Evolutionary conservation across 2,113 vertebrate species (phyloP).

Genomic region (Chrysemys picta): DNA sequence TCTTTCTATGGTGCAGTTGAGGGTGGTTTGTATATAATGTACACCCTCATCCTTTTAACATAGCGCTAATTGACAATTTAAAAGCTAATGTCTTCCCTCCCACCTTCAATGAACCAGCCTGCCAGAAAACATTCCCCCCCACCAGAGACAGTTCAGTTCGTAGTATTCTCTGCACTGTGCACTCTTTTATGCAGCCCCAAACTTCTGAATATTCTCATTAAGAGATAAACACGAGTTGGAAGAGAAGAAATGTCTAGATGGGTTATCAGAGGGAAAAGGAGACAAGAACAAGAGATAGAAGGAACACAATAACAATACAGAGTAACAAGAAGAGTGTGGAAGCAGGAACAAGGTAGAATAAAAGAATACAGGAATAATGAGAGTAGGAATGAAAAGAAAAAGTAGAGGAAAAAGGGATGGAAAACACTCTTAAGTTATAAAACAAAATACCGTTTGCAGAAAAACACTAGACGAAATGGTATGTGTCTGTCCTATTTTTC

Average conservation of each 20-base stretch:
- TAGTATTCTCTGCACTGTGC: not conserved
- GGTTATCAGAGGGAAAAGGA: not conserved
- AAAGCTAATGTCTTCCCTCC: slow-evolving; percentile 32
- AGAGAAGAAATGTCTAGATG: not conserved
- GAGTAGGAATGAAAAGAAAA: not conserved
- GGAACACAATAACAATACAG: not conserved
- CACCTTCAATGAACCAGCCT: slow-evolving; percentile 2
- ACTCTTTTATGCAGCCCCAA: not conserved
- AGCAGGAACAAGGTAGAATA: not conserved
- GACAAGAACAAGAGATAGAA: not conserved
- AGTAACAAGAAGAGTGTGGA: not conserved
- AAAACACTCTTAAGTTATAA: not conserved
- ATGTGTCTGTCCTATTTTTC: not conserved
- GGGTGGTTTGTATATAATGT: slow-evolving; percentile 47
- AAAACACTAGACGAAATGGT: not conserved
- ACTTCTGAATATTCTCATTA: not conserved
- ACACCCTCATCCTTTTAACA: slow-evolving; percentile 46
- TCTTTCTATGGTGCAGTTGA: not conserved
- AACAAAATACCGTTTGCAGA: rapidly evolving
- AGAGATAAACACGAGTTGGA: not conserved
- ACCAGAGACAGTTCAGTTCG: not conserved
- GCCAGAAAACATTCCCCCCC: not conserved
- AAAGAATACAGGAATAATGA: not conserved
- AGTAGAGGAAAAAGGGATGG: not conserved
- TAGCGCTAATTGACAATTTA: slow-evolving; percentile 56